These are phyloP conservation scores for Onychomys torridus DNA, from an alignment of 2,797 vertebrate species.

Conservation along the genomic window DNA sequence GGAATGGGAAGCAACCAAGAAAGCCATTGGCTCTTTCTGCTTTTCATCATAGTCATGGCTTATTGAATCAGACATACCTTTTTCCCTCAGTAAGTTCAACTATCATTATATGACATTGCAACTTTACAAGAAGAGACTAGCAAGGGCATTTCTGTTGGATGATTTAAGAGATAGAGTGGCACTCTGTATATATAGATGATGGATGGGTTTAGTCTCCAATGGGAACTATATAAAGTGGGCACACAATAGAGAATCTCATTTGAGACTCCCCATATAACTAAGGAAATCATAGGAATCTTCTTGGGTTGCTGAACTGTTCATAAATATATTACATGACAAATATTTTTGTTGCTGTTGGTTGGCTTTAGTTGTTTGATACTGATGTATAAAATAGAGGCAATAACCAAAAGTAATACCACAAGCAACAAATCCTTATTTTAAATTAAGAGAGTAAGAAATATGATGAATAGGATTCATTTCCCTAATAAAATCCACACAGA, in stretches of 20 bases:
- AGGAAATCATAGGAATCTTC: neutral
- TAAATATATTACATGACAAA: neutral
- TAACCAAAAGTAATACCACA: neutral
- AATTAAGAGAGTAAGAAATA: neutral
- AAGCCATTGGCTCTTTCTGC: neutral
- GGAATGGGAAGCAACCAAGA: neutral
- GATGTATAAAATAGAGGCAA: neutral
- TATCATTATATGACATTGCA: neutral
- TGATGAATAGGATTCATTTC: neutral
- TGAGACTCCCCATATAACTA: neutral
- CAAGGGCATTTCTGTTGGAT: neutral
- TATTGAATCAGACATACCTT: neutral
- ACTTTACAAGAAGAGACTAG: neutral
- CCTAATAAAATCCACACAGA: neutral
- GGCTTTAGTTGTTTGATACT: neutral
- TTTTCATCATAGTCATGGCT: slow-evolving; percentile 21
- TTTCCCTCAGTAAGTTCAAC: neutral
- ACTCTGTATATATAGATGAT: slow-evolving; percentile 21
- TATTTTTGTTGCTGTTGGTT: neutral
- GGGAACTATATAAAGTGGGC: neutral
- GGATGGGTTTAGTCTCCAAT: neutral
- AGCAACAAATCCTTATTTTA: neutral
- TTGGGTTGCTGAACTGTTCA: neutral
- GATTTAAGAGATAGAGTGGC: neutral
- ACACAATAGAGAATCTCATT: neutral